Evolutionary conservation across 2,888 invertebrate genomes (phyloP).

Genomic region (Myopa tessellatipennis): DNA sequence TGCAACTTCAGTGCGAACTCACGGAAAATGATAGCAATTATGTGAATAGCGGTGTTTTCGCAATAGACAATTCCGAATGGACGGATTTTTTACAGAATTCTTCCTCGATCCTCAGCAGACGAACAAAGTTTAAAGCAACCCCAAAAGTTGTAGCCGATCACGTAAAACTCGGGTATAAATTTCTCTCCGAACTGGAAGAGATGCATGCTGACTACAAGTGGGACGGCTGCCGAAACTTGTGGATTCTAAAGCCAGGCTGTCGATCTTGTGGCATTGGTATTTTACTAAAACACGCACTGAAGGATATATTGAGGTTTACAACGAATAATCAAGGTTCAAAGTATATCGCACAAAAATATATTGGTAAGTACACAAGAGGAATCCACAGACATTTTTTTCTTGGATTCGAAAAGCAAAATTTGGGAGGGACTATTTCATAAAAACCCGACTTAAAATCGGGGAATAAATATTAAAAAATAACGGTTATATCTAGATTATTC

Average conservation of each 20-base stretch:
- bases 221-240: slow-evolving; percentile 86
- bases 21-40: slow-evolving; percentile 50
- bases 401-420: too few relatives aligned
- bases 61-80: slow-evolving; percentile 43
- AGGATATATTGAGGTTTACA: slow-evolving; percentile 76
- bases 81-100: slow-evolving; percentile 56
- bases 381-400: too few relatives aligned
- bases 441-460: too few relatives aligned
- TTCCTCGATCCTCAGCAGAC: slow-evolving; percentile 61
- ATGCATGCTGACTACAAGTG: slow-evolving; percentile 75
- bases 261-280: slow-evolving; percentile 88
- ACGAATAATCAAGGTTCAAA: slow-evolving; percentile 72
- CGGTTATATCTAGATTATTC: too few relatives aligned
- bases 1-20: slow-evolving; percentile 51
- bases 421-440: too few relatives aligned
- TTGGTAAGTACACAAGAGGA: slow-evolving; percentile 72
- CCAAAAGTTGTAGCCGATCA: slow-evolving; percentile 51
- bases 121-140: slow-evolving; percentile 54
- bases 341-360: slow-evolving; percentile 91
- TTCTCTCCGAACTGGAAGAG: slow-evolving; percentile 72
- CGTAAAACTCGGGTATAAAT: slow-evolving; percentile 69
- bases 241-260: slow-evolving; percentile 90
- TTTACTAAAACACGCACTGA: slow-evolving; percentile 79
- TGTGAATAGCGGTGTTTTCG: slow-evolving; percentile 43
- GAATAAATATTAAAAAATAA: too few relatives aligned